Evolutionary conservation across 1,140 invertebrate species (phyloP).

Genomic region (Penaeus japonicus): DNA sequence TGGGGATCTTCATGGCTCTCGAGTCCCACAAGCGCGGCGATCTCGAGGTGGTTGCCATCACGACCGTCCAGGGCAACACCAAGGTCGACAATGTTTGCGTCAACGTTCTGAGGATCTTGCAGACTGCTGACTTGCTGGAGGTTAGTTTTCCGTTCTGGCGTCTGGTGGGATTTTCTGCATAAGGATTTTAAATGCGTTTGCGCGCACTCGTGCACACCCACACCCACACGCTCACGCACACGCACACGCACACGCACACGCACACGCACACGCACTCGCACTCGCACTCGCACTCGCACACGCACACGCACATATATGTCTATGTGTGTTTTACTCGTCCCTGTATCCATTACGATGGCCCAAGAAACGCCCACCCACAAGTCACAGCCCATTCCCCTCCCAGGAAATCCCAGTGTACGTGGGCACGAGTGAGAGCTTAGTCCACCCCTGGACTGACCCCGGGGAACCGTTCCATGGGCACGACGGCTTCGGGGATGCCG

Average conservation of each 20-base stretch:
- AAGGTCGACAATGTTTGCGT: slow-evolving; percentile 69
- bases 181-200: no score
- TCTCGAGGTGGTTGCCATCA: slow-evolving; percentile 71
- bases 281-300: no score
- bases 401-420: slow-evolving; percentile 63
- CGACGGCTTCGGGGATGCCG: slow-evolving; percentile 75
- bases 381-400: no score
- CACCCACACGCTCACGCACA: no score
- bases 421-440: slow-evolving; percentile 60
- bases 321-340: no score
- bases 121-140: slow-evolving; percentile 65
- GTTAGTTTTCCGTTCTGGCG: not conserved
- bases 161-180: no score
- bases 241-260: no score
- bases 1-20: slow-evolving; percentile 71
- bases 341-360: no score
- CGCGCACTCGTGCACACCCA: no score
- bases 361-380: no score
- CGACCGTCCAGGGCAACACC: slow-evolving; percentile 73
- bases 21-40: slow-evolving; percentile 65
- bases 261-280: no score
- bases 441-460: slow-evolving; percentile 60
- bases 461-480: slow-evolving; percentile 68
- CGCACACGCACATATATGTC: no score
- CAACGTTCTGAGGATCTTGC: slow-evolving; percentile 72